Percentiles rank a stretch among this genome's conserved stretches.
Conservation (phyloP, 1,140 invertebrate genomes). For the Chelonus insularis region DNA sequence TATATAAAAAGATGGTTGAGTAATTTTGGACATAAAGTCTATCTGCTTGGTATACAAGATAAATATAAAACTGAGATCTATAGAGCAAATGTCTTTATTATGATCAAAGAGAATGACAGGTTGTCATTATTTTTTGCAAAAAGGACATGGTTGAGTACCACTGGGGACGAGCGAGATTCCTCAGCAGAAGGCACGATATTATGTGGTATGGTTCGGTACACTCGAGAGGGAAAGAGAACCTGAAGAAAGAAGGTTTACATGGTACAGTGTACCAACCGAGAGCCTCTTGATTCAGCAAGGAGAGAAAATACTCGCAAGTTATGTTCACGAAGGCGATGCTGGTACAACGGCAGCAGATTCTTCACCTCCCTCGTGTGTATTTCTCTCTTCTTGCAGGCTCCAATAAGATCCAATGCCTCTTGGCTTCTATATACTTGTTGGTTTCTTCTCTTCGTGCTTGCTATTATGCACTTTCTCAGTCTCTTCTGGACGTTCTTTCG, state of each 20-base stretch:
- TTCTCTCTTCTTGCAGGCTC: conserved; percentile 25
- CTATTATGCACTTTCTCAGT: neutral
- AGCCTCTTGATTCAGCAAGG: neutral
- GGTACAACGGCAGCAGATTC: conserved; percentile 10
- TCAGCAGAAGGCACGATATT: conserved; percentile 30
- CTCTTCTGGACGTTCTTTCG: conserved; percentile 8
- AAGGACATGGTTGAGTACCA: conserved; percentile 37
- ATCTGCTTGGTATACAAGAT: too few relatives aligned
- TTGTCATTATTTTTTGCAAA: conserved; percentile 16
- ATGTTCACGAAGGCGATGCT: conserved; percentile 18
- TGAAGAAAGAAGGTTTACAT: neutral
- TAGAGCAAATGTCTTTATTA: conserved; percentile 17
- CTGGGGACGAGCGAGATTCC: conserved; percentile 43
- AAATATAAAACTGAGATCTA: too few relatives aligned
- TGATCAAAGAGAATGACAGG: neutral
- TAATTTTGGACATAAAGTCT: too few relatives aligned
- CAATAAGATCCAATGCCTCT: neutral
- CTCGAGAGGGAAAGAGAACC: conserved; percentile 24
- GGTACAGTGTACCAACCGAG: neutral
- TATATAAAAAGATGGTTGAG: too few relatives aligned
- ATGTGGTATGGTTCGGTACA: conserved; percentile 34
- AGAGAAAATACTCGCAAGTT: conserved; percentile 28
- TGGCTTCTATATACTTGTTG: neutral
- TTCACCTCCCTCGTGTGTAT: conserved; percentile 17
- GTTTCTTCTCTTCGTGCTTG: neutral